Conservation (phyloP, 2,797 vertebrate genomes). For the Phataginus tricuspis region DNA sequence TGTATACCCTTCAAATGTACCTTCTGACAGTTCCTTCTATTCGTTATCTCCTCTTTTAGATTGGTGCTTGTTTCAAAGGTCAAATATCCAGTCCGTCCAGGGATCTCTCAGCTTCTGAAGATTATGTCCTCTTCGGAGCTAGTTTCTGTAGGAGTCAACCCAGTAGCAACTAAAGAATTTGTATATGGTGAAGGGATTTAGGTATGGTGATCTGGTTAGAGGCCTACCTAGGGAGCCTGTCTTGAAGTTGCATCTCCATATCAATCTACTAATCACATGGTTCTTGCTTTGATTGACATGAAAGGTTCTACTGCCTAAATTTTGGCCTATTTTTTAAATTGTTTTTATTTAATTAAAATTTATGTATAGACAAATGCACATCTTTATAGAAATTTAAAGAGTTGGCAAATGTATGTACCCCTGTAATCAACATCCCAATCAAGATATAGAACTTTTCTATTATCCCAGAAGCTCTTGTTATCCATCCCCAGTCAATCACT, state of each 20-base stretch:
- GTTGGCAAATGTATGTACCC: background rate
- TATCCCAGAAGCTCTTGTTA: background rate
- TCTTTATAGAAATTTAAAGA: background rate
- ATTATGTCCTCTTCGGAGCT: background rate
- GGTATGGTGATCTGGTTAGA: background rate
- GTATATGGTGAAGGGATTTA: background rate
- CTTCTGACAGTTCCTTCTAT: background rate
- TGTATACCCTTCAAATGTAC: background rate
- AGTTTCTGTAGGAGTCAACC: background rate
- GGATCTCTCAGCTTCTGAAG: background rate
- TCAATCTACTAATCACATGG: background rate
- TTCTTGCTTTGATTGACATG: constrained; percentile 2
- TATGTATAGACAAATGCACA: background rate
- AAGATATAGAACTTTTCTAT: constrained; percentile 10
- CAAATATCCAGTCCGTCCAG: background rate
- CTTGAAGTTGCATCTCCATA: background rate
- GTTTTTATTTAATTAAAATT: background rate
- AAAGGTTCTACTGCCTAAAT: background rate
- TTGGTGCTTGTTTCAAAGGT: background rate
- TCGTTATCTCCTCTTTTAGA: constrained; percentile 5
- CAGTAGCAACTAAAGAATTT: background rate
- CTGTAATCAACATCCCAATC: background rate
- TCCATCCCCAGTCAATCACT: background rate
- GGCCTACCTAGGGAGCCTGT: background rate
- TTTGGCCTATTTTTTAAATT: background rate